Conservation (phyloP, 2,888 invertebrate species). For the Incurvaria masculella region DNA sequence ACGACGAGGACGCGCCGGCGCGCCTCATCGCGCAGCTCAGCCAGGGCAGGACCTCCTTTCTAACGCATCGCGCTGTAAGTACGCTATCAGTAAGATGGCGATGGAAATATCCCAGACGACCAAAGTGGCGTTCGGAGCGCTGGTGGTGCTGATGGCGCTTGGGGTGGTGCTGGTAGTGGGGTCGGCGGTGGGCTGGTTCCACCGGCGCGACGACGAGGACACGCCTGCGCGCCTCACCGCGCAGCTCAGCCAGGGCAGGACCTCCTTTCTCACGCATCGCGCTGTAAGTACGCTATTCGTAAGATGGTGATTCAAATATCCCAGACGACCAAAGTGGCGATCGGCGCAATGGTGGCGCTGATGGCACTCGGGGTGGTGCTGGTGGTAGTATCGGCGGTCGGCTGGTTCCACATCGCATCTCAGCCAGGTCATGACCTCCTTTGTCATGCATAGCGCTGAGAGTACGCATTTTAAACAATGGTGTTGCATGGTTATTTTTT, state of each 20-base stretch:
- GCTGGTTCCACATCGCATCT: slow-evolving; percentile 49
- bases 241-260: slow-evolving; percentile 37
- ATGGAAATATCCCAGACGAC: slow-evolving; percentile 53
- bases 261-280: slow-evolving; percentile 47
- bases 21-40: slow-evolving; percentile 41
- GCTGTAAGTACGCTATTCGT: slow-evolving; percentile 44
- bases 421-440: slow-evolving; percentile 41
- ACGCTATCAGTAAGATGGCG: slow-evolving; percentile 46
- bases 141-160: slow-evolving; percentile 44
- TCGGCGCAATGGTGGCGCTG: slow-evolving; percentile 43
- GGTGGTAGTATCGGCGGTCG: slow-evolving; percentile 45
- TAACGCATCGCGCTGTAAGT: slow-evolving; percentile 50
- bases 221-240: slow-evolving; percentile 47
- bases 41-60: slow-evolving; percentile 45
- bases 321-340: slow-evolving; percentile 48
- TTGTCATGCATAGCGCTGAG: slow-evolving; percentile 47
- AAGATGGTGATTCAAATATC: slow-evolving; percentile 54
- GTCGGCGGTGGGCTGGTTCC: slow-evolving; percentile 48
- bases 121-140: slow-evolving; percentile 46
- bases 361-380: slow-evolving; percentile 48
- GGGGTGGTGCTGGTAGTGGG: slow-evolving; percentile 48
- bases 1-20: slow-evolving; percentile 46
- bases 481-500: neutral
- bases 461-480: slow-evolving; percentile 21
- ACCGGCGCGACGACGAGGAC: slow-evolving; percentile 46